Conservation (phyloP, 2,797 vertebrate species). For the Glossophaga mutica region DNA sequence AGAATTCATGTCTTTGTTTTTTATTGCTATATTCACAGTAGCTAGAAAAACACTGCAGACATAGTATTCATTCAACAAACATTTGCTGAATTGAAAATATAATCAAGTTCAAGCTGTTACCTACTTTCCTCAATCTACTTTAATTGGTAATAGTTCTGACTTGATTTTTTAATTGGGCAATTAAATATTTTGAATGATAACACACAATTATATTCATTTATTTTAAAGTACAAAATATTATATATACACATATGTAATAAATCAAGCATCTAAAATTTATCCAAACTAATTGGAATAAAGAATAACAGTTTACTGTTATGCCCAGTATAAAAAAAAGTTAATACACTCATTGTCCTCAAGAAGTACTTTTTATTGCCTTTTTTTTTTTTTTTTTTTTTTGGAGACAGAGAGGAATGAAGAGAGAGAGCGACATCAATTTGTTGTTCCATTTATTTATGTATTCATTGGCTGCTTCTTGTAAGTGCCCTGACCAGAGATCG, state of each 20-base stretch:
- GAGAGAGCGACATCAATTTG: not conserved
- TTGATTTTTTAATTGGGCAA: not conserved
- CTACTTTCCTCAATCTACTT: not conserved
- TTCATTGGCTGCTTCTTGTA: not conserved
- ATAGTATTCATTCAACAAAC: not conserved
- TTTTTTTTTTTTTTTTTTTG: not conserved
- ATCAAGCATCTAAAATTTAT: not conserved
- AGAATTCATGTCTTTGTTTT: not conserved
- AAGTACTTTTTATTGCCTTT: not conserved
- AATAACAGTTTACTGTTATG: not conserved
- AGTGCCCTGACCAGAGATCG: not conserved
- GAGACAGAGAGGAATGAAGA: too few species aligned
- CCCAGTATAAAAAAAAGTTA: not conserved
- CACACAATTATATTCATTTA: not conserved
- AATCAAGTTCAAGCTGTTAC: not conserved
- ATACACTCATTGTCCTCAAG: not conserved
- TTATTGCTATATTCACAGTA: not conserved
- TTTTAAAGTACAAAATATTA: not conserved
- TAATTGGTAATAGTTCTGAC: not conserved
- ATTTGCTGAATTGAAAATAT: constrained; percentile 16
- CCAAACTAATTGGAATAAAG: not conserved
- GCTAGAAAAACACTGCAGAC: not conserved
- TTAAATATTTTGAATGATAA: not conserved
- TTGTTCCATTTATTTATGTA: not conserved
- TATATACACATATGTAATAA: not conserved